A percentile compares a stretch with the other conserved stretches of the same genome.
These are phyloP conservation scores for Metopia argyrocephala DNA, from an alignment of 2,888 invertebrate genomes.

Conservation along the genomic window DNA sequence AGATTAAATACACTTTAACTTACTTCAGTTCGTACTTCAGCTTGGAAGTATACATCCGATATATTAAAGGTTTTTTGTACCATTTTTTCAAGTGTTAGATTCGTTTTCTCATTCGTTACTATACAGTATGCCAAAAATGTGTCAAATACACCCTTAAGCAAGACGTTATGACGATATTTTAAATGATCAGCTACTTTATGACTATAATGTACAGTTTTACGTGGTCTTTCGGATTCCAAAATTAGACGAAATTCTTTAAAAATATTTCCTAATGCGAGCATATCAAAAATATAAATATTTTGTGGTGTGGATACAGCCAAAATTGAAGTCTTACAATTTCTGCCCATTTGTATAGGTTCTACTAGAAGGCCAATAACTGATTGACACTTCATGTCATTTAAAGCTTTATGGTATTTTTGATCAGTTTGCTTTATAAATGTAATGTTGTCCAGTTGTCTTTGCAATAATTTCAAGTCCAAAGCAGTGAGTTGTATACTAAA, in stretches of 20 bases:
- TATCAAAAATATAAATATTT: slow-evolving; percentile 70
- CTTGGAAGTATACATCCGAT: slow-evolving; percentile 65
- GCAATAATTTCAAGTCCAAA: slow-evolving; percentile 63
- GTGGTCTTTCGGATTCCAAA: slow-evolving; percentile 67
- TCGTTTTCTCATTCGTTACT: slow-evolving; percentile 60
- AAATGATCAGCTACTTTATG: slow-evolving; percentile 69
- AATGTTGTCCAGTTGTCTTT: slow-evolving; percentile 58
- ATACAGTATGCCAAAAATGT: slow-evolving; percentile 69
- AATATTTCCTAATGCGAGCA: slow-evolving; percentile 68
- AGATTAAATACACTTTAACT: neutral
- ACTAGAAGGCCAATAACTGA: slow-evolving; percentile 66
- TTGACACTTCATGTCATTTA: slow-evolving; percentile 68
- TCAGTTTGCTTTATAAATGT: slow-evolving; percentile 70
- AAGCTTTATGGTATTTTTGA: slow-evolving; percentile 69
- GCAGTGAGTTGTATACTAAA: slow-evolving; percentile 40
- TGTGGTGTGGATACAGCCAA: slow-evolving; percentile 66
- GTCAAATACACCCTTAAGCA: slow-evolving; percentile 69
- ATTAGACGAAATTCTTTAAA: slow-evolving; percentile 68
- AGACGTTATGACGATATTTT: slow-evolving; percentile 67
- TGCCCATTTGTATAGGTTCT: slow-evolving; percentile 68
- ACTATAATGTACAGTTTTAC: slow-evolving; percentile 69
- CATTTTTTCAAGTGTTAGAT: slow-evolving; percentile 65
- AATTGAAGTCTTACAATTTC: slow-evolving; percentile 67
- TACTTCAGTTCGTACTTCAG: slow-evolving; percentile 34
- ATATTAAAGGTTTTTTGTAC: slow-evolving; percentile 66